phyloP scores from a whole-genome alignment of 2,888 invertebrate genomes.

The Campoplex nolae region DNA sequence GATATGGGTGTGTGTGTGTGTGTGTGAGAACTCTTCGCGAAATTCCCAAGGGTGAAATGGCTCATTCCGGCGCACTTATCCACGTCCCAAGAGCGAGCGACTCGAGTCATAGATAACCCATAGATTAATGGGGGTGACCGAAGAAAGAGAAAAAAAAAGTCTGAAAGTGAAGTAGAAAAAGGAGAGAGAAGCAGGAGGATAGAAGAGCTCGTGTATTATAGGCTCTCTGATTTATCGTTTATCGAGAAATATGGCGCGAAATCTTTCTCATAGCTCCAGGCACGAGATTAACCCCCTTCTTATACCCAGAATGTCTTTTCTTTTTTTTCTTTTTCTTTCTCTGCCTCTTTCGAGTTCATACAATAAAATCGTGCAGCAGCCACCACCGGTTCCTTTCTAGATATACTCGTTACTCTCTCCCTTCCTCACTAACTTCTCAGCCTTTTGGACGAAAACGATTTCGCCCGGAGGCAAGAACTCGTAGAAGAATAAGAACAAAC shows the following conservation, averaged over 20 bases:
- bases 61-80: conserved; percentile 84
- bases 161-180: conserved; percentile 26
- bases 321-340: conserved; percentile 16
- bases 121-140: conserved; percentile 82
- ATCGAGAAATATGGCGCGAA: conserved; percentile 84
- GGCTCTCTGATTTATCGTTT: conserved; percentile 83
- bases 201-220: conserved; percentile 72
- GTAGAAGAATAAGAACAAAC: conserved; percentile 45
- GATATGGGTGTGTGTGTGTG: background rate
- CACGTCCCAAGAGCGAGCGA: conserved; percentile 76
- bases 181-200: conserved; percentile 68
- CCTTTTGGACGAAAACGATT: conserved; percentile 21
- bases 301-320: conserved; percentile 46
- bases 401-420: conserved; percentile 31
- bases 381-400: conserved; percentile 55
- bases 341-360: background rate
- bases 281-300: conserved; percentile 80
- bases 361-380: conserved; percentile 33
- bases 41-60: conserved; percentile 84
- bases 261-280: conserved; percentile 74
- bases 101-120: conserved; percentile 82
- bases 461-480: conserved; percentile 36
- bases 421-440: background rate
- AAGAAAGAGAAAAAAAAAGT: conserved; percentile 44
- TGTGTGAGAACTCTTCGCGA: conserved; percentile 73